Evolutionary conservation across 1,140 invertebrate species (phyloP), one percentile per base, ranked within the genome.

Genomic region (Coptotermes formosanus): DNA sequence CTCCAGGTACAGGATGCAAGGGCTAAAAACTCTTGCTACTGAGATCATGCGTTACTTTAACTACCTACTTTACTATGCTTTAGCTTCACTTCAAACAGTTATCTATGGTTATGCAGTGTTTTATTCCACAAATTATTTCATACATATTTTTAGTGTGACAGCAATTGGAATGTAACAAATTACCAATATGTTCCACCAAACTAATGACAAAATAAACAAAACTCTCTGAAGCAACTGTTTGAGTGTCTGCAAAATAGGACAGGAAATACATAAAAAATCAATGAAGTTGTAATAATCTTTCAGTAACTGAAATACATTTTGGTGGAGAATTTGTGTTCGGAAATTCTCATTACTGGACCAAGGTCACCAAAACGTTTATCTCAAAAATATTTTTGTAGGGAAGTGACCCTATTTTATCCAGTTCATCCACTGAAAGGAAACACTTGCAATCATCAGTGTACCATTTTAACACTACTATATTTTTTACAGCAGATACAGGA

Each of bases 1-100:
- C 64, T 75, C 64, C 64, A 75, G 64, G 64, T 75, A 75, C n/a
- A 75, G n/a, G n/a, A 75, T 75, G 12, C 64, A 75, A 75, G 14
- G 59, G 25, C 25, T 25, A 75, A 30, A n/a, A 75, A 30, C 14
- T 25, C n/a, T 30, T n/a, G n/a, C 8, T 30, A 75, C 6, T 75
- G 64, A 14, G 30, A n/a, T 75, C 64, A 75, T 19, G 52, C 14
- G 12, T 55, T 55, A 55, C 52, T 75, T 75, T 75, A 75, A 2
- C 64, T 75, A 11, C 14, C 25, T 6, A 75, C 9, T 75, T 75
- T n/a, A 75, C 14, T 75, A 14, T 75, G 64, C 64, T 75, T 75
- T 75, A 23, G 59, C 59, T 64, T 64, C 14, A 48, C 45, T 48
- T 48, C 45, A 48, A 0, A 55, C 52, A 21, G 52, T 55, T 19